These are phyloP conservation scores for Grallaria varia DNA, from an alignment of 2,113 vertebrate species.

Conservation along the genomic window DNA sequence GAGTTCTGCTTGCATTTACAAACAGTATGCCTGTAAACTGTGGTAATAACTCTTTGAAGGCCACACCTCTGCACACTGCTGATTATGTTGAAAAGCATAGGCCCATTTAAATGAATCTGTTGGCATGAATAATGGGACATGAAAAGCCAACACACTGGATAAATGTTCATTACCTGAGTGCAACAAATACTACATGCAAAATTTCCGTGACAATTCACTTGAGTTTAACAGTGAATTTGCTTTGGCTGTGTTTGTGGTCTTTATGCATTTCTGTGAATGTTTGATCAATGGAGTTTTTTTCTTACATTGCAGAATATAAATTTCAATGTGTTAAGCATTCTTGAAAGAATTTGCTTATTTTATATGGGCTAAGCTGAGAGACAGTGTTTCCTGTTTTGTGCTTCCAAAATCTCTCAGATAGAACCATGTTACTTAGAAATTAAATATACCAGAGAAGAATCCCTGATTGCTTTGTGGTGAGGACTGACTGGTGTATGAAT, in stretches of 20 bases:
- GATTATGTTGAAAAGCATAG: slow-evolving; percentile 19
- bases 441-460: neutral
- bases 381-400: neutral
- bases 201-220: neutral
- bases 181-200: slow-evolving; percentile 30
- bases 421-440: neutral
- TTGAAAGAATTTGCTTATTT: neutral
- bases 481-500: neutral
- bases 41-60: slow-evolving; percentile 30
- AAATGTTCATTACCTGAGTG: slow-evolving; percentile 49
- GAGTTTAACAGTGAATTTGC: slow-evolving; percentile 21
- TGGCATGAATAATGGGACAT: slow-evolving; percentile 46
- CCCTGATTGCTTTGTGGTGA: neutral
- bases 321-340: neutral
- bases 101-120: slow-evolving; percentile 22
- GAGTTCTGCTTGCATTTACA: slow-evolving; percentile 12
- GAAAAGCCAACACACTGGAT: slow-evolving; percentile 28
- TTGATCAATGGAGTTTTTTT: slow-evolving; percentile 27
- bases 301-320: slow-evolving; percentile 8
- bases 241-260: neutral
- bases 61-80: slow-evolving; percentile 21
- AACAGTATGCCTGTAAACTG: slow-evolving; percentile 8
- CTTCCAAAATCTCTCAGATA: neutral
- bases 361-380: neutral
- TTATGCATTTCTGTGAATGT: neutral